Percentiles rank a stretch among this genome's conserved stretches.
Conservation (phyloP, 2,888 invertebrate genomes). For the Hirtodrosophila histrioides region DNA sequence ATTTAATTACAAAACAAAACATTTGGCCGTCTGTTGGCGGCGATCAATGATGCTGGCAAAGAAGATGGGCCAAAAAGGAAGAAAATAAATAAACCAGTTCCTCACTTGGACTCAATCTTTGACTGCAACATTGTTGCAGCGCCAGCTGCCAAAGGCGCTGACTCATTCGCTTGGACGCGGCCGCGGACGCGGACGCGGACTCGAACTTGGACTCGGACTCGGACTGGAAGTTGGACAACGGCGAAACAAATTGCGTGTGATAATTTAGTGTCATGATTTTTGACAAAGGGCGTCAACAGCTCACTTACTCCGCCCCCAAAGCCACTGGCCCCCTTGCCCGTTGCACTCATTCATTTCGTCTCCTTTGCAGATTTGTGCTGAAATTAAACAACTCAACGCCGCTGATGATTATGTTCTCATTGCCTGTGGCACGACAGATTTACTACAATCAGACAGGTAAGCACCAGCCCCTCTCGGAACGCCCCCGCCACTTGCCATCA, state of each 20-base stretch:
- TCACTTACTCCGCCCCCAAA: constrained; percentile 55
- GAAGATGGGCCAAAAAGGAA: background rate
- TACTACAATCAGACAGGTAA: constrained; percentile 84
- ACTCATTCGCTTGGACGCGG: constrained; percentile 46
- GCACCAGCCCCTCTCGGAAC: constrained; percentile 25
- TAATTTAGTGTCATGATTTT: constrained; percentile 80
- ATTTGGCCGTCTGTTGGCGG: constrained; percentile 7
- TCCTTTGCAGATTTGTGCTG: constrained; percentile 81
- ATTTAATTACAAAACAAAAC: constrained; percentile 74
- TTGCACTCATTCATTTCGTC: constrained; percentile 17
- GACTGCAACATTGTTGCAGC: constrained; percentile 68
- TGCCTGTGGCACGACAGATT: constrained; percentile 81
- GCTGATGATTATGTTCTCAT: constrained; percentile 82
- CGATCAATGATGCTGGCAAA: background rate
- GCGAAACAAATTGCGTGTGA: constrained; percentile 70
- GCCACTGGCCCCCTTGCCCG: constrained; percentile 4
- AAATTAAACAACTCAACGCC: constrained; percentile 82
- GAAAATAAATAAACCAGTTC: constrained; percentile 5
- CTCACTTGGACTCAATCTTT: constrained; percentile 33
- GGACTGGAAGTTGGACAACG: constrained; percentile 21
- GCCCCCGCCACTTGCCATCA: background rate
- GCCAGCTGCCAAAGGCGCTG: constrained; percentile 64
- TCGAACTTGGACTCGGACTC: constrained; percentile 7
- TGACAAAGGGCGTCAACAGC: constrained; percentile 71
- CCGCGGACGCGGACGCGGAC: constrained; percentile 5